Percentiles rank a stretch among this genome's conserved stretches.
phyloP scores from a whole-genome alignment of 2,797 vertebrate species.

The Melanotaenia pygmaea region DNA sequence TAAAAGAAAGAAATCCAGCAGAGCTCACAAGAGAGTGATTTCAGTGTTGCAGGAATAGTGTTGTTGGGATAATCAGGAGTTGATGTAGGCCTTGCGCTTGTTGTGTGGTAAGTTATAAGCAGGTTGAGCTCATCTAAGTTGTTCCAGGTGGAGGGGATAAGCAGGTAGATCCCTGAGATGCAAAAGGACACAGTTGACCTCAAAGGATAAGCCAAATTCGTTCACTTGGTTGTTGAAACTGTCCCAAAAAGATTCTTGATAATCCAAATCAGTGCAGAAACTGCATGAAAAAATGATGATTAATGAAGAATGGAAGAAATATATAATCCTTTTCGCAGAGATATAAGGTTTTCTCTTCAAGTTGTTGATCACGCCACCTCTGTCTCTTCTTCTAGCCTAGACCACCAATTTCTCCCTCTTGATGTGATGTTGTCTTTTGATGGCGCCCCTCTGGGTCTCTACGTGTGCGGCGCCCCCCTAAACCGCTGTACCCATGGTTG shows the following conservation, averaged over 20 bases:
- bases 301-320: conserved; percentile 6
- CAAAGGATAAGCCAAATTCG: conserved; percentile 66
- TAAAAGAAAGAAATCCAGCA: conserved; percentile 21
- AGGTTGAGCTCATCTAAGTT: conserved; percentile 77
- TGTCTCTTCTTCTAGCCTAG: conserved; percentile 34
- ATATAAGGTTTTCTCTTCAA: conserved; percentile 32
- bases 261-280: conserved; percentile 38
- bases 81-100: conserved; percentile 37
- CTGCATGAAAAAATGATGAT: conserved; percentile 10
- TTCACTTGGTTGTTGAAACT: conserved; percentile 46
- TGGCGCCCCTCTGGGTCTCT: conserved; percentile 59
- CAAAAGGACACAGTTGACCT: conserved; percentile 54
- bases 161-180: conserved; percentile 67
- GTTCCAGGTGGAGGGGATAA: conserved; percentile 75
- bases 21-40: conserved; percentile 16
- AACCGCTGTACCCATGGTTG: conserved; percentile 79
- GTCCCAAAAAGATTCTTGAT: conserved; percentile 36
- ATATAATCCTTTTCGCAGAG: conserved; percentile 52
- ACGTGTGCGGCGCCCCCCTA: conserved; percentile 68
- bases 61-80: conserved; percentile 24
- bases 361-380: not conserved
- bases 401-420: conserved; percentile 49
- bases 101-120: conserved; percentile 63
- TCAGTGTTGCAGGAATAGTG: not conserved
- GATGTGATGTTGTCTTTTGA: conserved; percentile 53